Percentiles rank a stretch among this genome's conserved stretches.
phyloP scores from a whole-genome alignment of 2,888 invertebrate genomes.

The Volucella zonaria region DNA sequence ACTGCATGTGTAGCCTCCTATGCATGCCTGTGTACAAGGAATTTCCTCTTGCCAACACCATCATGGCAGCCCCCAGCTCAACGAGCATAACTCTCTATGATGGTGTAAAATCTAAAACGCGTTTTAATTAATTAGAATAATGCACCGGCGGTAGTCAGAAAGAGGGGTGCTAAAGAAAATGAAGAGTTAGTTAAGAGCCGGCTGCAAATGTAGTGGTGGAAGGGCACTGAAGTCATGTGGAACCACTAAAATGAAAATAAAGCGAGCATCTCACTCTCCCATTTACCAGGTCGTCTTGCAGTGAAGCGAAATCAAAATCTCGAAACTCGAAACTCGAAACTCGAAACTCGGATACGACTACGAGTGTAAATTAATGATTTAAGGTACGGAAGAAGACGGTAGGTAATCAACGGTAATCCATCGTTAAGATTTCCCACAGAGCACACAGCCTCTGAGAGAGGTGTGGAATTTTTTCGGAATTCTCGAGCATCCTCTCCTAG shows the following conservation, averaged over 20 bases:
- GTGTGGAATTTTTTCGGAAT: conserved; percentile 47
- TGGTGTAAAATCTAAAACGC: conserved; percentile 73
- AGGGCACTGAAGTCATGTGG: conserved; percentile 18
- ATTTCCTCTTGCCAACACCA: conserved; percentile 24
- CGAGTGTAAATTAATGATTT: conserved; percentile 60
- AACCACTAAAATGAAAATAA: conserved; percentile 28
- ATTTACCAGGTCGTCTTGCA: conserved; percentile 31
- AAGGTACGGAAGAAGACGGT: conserved; percentile 45
- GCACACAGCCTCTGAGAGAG: conserved; percentile 26
- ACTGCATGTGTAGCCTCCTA: conserved; percentile 33
- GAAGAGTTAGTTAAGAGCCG: conserved; percentile 33
- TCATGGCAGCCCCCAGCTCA: not conserved
- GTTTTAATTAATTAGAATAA: conserved; percentile 74
- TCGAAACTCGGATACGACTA: conserved; percentile 12
- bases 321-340: too few species aligned
- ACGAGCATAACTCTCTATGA: conserved; percentile 48
- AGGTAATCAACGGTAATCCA: conserved; percentile 55
- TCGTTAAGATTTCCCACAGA: conserved; percentile 51
- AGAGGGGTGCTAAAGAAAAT: conserved; percentile 23
- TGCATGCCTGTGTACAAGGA: conserved; percentile 45
- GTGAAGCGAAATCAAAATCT: conserved; percentile 53
- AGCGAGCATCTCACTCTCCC: conserved; percentile 42
- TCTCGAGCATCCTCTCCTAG: conserved; percentile 28
- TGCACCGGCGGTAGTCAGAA: not conserved
- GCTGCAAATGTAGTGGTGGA: conserved; percentile 17